Conservation (phyloP, 2,888 invertebrate species). For the Megastigmus dorsalis region DNA sequence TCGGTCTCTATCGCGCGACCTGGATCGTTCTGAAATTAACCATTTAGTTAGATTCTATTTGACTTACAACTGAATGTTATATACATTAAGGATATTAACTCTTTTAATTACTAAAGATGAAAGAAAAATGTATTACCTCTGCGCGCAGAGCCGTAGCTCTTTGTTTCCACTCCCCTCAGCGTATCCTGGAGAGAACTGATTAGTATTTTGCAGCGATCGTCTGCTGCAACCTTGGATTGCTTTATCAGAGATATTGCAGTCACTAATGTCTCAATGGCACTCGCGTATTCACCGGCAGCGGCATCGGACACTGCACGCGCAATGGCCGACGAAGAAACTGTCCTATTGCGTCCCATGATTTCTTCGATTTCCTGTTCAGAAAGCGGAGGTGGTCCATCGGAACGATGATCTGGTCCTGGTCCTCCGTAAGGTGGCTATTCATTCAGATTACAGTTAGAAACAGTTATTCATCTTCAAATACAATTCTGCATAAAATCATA, state of each 20-base stretch:
- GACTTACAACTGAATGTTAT: too few relatives aligned
- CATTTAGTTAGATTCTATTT: too few relatives aligned
- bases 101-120: not conserved
- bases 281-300: slow-evolving; percentile 97
- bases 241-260: slow-evolving; percentile 99
- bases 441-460: too few relatives aligned
- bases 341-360: slow-evolving; percentile 96
- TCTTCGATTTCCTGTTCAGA: slow-evolving; percentile 98
- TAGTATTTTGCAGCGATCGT: slow-evolving; percentile 98
- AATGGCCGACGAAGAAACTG: slow-evolving; percentile 98
- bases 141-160: slow-evolving; percentile 90
- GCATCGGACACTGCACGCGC: slow-evolving; percentile 98
- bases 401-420: slow-evolving; percentile 76
- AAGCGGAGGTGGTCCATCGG: slow-evolving; percentile 80
- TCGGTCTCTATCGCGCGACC: slow-evolving; percentile 76
- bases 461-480: too few relatives aligned
- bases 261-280: slow-evolving; percentile 98
- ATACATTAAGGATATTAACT: too few relatives aligned
- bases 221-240: slow-evolving; percentile 95
- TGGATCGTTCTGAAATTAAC: slow-evolving; percentile 73
- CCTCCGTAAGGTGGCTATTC: slow-evolving; percentile 79
- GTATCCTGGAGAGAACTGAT: slow-evolving; percentile 98
- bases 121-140: slow-evolving; percentile 75
- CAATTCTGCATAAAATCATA: too few relatives aligned
- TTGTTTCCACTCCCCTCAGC: slow-evolving; percentile 96